phyloP scores from a whole-genome alignment of 2,888 invertebrate genomes.

The Leptopilina syphax region DNA sequence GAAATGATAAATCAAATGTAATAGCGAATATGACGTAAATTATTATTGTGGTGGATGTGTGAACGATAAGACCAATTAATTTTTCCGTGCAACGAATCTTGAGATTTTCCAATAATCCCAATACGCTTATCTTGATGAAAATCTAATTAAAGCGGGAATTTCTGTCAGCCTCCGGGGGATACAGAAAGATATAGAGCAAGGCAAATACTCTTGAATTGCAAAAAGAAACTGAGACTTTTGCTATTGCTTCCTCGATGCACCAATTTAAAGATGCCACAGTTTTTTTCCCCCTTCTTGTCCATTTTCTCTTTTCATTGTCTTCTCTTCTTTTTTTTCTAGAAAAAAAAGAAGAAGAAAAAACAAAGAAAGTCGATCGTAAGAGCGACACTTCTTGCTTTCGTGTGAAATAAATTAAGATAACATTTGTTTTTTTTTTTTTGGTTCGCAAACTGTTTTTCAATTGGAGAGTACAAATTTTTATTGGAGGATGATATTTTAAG shows the following conservation, averaged over 20 bases:
- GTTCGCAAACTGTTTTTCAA: too few relatives aligned
- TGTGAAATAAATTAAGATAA: background rate
- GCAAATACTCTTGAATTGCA: conserved; percentile 20
- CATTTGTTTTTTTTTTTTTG: too few relatives aligned
- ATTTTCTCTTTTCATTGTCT: background rate
- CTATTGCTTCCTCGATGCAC: background rate
- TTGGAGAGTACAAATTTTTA: too few relatives aligned
- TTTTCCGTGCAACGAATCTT: conserved; percentile 39
- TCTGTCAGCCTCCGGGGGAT: conserved; percentile 41
- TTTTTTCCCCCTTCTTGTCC: background rate
- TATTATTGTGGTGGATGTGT: background rate
- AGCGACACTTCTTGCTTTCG: background rate
- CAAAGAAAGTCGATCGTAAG: background rate
- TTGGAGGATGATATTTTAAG: too few relatives aligned
- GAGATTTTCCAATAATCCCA: conserved; percentile 64
- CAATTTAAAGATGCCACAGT: conserved; percentile 26
- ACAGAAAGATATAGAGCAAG: conserved; percentile 5
- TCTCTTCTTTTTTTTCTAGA: background rate
- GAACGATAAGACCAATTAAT: conserved; percentile 10
- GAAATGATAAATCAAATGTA: conserved; percentile 9
- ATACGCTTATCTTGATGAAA: conserved; percentile 58
- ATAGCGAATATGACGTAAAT: conserved; percentile 49
- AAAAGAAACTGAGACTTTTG: conserved; percentile 36
- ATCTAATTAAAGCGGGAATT: conserved; percentile 58
- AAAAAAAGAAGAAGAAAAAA: background rate